phyloP scores from a whole-genome alignment of 2,113 vertebrate genomes.

The Larimichthys crocea region DNA sequence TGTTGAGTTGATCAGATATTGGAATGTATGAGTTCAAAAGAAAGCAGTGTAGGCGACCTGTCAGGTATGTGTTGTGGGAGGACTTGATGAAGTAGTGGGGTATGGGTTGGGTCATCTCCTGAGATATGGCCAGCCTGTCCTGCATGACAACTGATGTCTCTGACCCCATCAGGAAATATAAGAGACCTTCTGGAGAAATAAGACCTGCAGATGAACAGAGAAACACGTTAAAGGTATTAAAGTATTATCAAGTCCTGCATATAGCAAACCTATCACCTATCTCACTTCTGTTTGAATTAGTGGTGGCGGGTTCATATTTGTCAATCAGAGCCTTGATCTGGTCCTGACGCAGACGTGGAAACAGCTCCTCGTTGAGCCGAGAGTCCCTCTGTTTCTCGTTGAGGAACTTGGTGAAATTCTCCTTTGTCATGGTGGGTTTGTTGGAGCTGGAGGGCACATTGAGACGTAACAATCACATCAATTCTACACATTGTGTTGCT shows the following conservation, averaged over 20 bases:
- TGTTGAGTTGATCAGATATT: not conserved
- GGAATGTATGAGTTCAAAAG: not conserved
- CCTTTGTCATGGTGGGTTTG: conserved; percentile 98
- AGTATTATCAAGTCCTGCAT: not conserved
- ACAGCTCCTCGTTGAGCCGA: conserved; percentile 93
- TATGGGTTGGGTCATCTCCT: conserved; percentile 94
- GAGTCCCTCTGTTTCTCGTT: conserved; percentile 95
- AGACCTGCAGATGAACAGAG: conserved; percentile 84
- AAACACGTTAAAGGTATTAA: not conserved
- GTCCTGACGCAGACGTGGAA: conserved; percentile 89
- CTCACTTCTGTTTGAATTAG: conserved; percentile 92
- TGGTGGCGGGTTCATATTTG: conserved; percentile 91
- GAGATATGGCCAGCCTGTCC: conserved; percentile 88
- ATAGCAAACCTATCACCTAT: not conserved
- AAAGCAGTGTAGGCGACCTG: conserved; percentile 79
- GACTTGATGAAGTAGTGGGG: conserved; percentile 97
- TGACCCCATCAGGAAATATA: conserved; percentile 91
- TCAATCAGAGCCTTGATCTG: conserved; percentile 94
- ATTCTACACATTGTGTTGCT: not conserved
- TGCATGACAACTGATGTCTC: conserved; percentile 91
- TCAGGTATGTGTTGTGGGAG: conserved; percentile 98
- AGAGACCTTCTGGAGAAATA: conserved; percentile 93
- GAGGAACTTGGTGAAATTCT: conserved; percentile 95
- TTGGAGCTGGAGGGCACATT: conserved; percentile 69
- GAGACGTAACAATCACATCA: conserved; percentile 19